Evolutionary conservation across 2,113 vertebrate species (phyloP).

Genomic region (Chloroceryle aenea): DNA sequence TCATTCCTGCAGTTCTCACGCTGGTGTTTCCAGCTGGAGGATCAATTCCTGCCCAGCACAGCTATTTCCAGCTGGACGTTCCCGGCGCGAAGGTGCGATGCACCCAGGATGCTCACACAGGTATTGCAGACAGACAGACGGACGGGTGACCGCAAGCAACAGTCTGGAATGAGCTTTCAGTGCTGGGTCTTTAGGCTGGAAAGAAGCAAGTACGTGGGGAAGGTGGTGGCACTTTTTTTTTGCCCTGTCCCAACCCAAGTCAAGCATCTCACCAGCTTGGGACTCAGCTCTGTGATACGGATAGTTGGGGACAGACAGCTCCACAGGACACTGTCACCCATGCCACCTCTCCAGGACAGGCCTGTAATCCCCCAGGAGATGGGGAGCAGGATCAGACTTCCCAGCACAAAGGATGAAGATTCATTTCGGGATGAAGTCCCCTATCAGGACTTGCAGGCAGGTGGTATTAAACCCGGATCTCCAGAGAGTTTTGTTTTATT

Average conservation of each 20-base stretch:
- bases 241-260: too few relatives aligned
- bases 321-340: background rate
- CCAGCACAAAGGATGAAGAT: slow-evolving; percentile 17
- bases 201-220: rapidly evolving
- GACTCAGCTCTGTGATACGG: background rate
- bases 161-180: rapidly evolving
- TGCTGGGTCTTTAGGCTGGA: background rate
- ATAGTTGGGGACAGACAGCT: background rate
- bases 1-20: background rate
- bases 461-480: slow-evolving; percentile 28
- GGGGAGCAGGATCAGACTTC: background rate
- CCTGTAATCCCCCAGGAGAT: background rate
- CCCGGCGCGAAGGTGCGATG: rapidly evolving
- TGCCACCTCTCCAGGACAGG: background rate
- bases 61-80: rapidly evolving
- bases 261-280: background rate
- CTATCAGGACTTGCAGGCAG: slow-evolving; percentile 58
- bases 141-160: background rate
- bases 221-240: background rate
- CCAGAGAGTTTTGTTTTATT: slow-evolving; percentile 36
- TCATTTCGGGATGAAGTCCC: background rate
- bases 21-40: background rate
- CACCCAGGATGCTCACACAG: rapidly evolving
- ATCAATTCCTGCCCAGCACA: background rate
- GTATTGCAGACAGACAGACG: background rate